Percentiles rank a stretch among this genome's conserved stretches.
These are phyloP conservation scores for Ceratotherium simum DNA, from an alignment of 2,113 vertebrate species.

Conservation along the genomic window DNA sequence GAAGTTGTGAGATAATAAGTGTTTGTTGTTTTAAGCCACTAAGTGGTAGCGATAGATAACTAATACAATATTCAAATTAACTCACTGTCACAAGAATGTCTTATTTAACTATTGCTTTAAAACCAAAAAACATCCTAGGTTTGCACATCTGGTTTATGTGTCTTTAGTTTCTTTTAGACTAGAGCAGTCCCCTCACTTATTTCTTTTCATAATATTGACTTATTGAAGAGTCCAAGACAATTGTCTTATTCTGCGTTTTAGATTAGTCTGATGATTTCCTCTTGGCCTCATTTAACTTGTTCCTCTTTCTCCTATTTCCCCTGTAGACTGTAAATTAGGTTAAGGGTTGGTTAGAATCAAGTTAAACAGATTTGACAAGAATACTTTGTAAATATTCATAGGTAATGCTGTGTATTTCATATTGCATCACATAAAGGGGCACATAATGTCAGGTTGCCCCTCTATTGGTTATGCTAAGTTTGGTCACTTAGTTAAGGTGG, in stretches of 20 bases:
- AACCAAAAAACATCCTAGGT: not conserved
- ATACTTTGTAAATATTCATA: not conserved
- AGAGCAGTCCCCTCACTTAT: not conserved
- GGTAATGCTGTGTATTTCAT: not conserved
- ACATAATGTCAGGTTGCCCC: not conserved
- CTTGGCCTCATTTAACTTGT: not conserved
- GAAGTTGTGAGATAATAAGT: not conserved
- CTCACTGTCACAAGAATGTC: not conserved
- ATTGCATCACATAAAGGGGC: not conserved
- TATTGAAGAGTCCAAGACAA: not conserved
- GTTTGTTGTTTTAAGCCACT: not conserved
- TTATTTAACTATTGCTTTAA: not conserved
- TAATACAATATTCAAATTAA: not conserved
- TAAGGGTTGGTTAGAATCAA: not conserved
- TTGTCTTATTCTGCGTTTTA: not conserved
- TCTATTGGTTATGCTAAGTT: not conserved
- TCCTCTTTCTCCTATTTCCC: not conserved
- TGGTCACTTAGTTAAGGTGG: slow-evolving; percentile 4
- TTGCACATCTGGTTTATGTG: not conserved
- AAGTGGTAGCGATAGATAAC: slow-evolving; percentile 7
- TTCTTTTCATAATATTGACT: not conserved
- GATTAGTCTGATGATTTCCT: not conserved
- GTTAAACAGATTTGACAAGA: not conserved
- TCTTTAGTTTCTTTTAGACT: not conserved
- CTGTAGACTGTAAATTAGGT: not conserved